Base-by-base conservation (phyloP, 2,113 vertebrate species). In the Bostrychus sinensis region DNA sequence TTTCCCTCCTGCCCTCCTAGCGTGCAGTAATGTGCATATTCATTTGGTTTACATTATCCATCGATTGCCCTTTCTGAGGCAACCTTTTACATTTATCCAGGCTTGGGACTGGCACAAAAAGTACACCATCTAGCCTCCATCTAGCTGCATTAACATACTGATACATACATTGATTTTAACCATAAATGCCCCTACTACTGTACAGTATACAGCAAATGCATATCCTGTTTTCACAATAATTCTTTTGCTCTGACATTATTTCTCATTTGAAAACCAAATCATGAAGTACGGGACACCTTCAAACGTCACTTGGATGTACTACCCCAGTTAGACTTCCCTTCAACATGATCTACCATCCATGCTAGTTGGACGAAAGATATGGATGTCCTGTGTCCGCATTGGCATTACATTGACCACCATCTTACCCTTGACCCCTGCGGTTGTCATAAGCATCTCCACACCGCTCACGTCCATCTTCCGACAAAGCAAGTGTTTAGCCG, bases 251-350 rank as follows among this genome's bases (percentile, higher is more conserved):
- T 17, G 28, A 36, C 28, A 20, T 55, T 5, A 55, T 17, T 6
- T 39, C 62, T 53, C 17, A 72, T 72, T 61, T 77, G 34, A 80
- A 72, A 30, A 28, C 20, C 39, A 55, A 22, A 56, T 64, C 8
- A 42, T 56, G 23, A 78, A 60, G 42, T 62, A 61, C 19, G n/a
- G 36, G 34, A 42, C 23, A 60, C 55, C 16, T 23, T 53, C 20
- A 60, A 63, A 26, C 23, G 50, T 20, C 23, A 51, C n/a, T 12
- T 23, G 53, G 2, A 53, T 25, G 66, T 56, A 59, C 64, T 23
- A 23, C 60, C n/a, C 32, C 45, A 17, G 43, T 59, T 14, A 61
- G 42, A 12, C 3, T 28, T 30, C 63, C 45, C 25, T 62, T 46
- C 14, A 30, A 19, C 39, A 26, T 62, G 13, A 11, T 19, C 32